Percentiles rank a stretch among this genome's conserved stretches.
These are phyloP conservation scores for Bettongia penicillata DNA, from an alignment of 2,113 vertebrate species.

Conservation along the genomic window DNA sequence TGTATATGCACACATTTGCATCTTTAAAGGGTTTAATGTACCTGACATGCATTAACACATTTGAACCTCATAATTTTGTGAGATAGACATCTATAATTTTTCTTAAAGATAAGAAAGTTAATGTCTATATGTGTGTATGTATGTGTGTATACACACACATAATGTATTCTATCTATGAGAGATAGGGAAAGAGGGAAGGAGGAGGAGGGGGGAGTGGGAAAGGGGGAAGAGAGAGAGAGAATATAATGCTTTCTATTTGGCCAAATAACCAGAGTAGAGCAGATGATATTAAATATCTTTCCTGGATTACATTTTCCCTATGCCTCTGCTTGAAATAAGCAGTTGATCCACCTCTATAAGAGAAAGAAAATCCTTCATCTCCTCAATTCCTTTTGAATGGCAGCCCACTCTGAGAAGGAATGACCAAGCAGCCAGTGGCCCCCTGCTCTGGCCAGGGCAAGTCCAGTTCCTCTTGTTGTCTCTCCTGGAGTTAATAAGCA, in stretches of 20 bases:
- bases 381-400: constrained; percentile 59
- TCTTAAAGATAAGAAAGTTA: background rate
- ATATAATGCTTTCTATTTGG: constrained; percentile 54
- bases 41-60: background rate
- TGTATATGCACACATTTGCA: background rate
- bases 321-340: constrained; percentile 67
- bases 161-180: background rate
- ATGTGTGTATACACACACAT: background rate
- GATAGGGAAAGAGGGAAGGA: too few relatives aligned
- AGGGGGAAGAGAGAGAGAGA: background rate
- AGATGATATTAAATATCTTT: constrained; percentile 71
- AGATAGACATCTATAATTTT: background rate
- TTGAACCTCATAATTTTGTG: background rate
- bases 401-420: constrained; percentile 58
- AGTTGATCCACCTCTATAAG: constrained; percentile 46
- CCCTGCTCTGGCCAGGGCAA: constrained; percentile 62
- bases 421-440: constrained; percentile 62
- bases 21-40: background rate
- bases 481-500: constrained; percentile 72
- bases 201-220: too few relatives aligned
- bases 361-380: constrained; percentile 58
- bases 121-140: background rate
- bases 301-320: constrained; percentile 66
- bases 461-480: constrained; percentile 49
- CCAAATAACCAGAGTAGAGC: constrained; percentile 62